phyloP scores from a whole-genome alignment of 2,797 vertebrate species.

The Megaceryle alcyon region DNA sequence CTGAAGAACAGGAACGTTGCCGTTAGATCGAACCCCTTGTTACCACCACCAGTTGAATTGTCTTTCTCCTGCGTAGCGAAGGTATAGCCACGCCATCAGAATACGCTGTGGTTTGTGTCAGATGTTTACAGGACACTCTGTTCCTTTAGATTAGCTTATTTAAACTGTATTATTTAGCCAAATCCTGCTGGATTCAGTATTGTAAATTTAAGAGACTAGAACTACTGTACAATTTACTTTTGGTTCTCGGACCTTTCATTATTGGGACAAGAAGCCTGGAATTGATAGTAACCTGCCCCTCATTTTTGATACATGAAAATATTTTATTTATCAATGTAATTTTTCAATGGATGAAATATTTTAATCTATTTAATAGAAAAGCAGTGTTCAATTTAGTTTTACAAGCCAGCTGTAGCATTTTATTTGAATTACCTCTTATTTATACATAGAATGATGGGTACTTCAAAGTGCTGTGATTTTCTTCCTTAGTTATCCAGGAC shows the following conservation, averaged over 20 bases:
- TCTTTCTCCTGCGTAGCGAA: constrained; percentile 38
- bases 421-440: constrained; percentile 22
- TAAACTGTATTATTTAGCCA: constrained; percentile 58
- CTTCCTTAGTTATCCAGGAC: background rate
- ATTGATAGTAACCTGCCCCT: constrained; percentile 20
- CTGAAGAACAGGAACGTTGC: constrained; percentile 59
- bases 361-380: constrained; percentile 53
- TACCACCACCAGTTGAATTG: background rate
- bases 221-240: constrained; percentile 30
- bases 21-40: constrained; percentile 39
- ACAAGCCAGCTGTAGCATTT: constrained; percentile 34
- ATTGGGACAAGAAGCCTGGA: constrained; percentile 15
- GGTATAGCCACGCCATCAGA: background rate
- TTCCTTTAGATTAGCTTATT: constrained; percentile 66
- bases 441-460: constrained; percentile 42
- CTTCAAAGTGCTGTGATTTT: constrained; percentile 25
- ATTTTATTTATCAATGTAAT: constrained; percentile 52
- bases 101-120: constrained; percentile 39
- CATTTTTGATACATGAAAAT: constrained; percentile 37
- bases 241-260: constrained; percentile 14
- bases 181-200: constrained; percentile 61
- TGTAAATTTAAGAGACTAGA: constrained; percentile 55
- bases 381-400: background rate
- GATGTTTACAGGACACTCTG: constrained; percentile 65
- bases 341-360: constrained; percentile 33